These are phyloP conservation scores for Coryphaenoides rupestris DNA, from an alignment of 2,113 vertebrate species.

Conservation along the genomic window DNA sequence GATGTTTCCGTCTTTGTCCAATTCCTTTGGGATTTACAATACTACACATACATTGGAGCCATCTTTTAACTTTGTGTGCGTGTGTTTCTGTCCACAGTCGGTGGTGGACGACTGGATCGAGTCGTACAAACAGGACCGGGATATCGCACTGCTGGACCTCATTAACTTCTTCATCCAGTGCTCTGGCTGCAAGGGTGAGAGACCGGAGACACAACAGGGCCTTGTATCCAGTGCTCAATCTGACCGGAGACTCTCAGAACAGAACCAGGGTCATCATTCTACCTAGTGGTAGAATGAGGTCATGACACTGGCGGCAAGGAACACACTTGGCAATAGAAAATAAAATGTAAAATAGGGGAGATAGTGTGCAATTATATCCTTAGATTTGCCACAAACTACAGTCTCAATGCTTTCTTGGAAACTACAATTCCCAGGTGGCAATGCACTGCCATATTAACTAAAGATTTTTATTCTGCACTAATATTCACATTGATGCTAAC, in stretches of 20 bases:
- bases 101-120: conserved; percentile 99
- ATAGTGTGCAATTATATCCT: too few species aligned
- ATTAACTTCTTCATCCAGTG: conserved; percentile 99
- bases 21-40: too few species aligned
- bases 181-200: conserved; percentile 96
- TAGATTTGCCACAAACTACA: too few species aligned
- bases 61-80: not conserved
- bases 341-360: too few species aligned
- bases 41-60: too few species aligned
- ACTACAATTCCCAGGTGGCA: too few species aligned
- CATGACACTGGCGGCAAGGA: not conserved
- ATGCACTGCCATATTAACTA: too few species aligned
- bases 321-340: not conserved
- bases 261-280: not conserved
- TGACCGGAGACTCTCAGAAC: not conserved
- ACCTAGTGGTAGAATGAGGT: not conserved
- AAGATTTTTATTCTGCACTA: too few species aligned
- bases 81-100: conserved; percentile 76
- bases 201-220: too few species aligned
- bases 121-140: conserved; percentile 98
- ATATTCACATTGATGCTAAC: too few species aligned
- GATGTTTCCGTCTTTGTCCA: too few species aligned
- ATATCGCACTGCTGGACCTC: conserved; percentile 95
- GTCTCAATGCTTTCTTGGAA: too few species aligned
- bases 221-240: not conserved